These are phyloP conservation scores for Forbesichthys papilliferus DNA, from an alignment of 2,113 vertebrate genomes.

Conservation along the genomic window DNA sequence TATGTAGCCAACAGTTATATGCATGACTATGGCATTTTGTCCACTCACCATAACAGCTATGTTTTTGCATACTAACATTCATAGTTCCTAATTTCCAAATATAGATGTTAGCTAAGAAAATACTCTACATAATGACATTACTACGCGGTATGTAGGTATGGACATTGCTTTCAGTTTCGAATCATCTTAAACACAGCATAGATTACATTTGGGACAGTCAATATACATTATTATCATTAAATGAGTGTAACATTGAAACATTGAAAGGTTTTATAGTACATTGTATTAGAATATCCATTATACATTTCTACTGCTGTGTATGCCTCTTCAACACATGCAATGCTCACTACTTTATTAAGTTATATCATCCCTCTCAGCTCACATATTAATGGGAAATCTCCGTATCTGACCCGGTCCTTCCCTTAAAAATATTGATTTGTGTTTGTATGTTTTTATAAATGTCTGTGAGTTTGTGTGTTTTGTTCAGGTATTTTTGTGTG, in stretches of 20 bases:
- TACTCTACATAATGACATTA: no score
- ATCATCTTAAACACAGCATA: no score
- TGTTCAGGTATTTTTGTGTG: slow-evolving; percentile 37
- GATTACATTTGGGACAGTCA: no score
- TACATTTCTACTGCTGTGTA: not conserved
- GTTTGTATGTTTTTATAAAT: slow-evolving; percentile 39
- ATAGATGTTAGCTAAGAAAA: no score
- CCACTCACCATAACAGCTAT: no score
- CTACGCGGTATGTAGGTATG: no score
- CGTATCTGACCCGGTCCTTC: slow-evolving; percentile 76
- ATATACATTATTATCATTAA: no score
- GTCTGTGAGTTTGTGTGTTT: slow-evolving; percentile 23
- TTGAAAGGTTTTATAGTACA: slow-evolving; percentile 16
- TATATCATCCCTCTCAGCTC: slow-evolving; percentile 38
- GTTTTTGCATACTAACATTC: no score
- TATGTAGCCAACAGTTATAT: not conserved
- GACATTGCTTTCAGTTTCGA: no score
- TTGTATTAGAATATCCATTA: not conserved
- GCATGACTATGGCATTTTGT: no score
- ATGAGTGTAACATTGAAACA: not conserved
- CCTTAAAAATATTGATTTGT: slow-evolving; percentile 57
- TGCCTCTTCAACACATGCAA: not conserved
- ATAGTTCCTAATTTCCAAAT: no score
- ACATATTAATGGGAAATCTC: slow-evolving; percentile 74
- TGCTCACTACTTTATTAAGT: slow-evolving; percentile 41